These are phyloP conservation scores for Conops quadrifasciatus DNA, from an alignment of 2,888 invertebrate genomes.

Conservation along the genomic window DNA sequence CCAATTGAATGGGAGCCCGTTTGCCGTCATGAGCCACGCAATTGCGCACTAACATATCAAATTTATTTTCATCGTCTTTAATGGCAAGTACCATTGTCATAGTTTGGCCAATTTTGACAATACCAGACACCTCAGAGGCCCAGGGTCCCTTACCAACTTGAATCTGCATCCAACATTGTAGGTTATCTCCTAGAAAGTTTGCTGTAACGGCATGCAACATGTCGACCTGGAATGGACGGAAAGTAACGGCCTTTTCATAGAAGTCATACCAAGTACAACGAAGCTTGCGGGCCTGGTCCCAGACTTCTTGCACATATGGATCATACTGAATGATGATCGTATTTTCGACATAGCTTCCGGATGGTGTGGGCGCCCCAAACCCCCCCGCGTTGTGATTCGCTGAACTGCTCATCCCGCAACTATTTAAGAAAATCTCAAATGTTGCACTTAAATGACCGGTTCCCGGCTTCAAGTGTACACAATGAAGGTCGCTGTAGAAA, in stretches of 20 bases:
- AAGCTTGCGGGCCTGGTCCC: conserved; percentile 91
- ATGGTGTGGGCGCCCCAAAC: conserved; percentile 88
- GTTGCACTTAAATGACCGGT: conserved; percentile 91
- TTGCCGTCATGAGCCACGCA: conserved; percentile 96
- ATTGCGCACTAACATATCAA: conserved; percentile 93
- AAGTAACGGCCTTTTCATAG: conserved; percentile 94
- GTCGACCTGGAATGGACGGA: conserved; percentile 94
- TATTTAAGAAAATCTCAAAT: conserved; percentile 91
- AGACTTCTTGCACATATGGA: conserved; percentile 93
- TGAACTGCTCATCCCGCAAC: conserved; percentile 94
- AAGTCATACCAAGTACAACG: conserved; percentile 97
- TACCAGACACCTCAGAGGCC: conserved; percentile 96
- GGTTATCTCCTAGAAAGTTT: conserved; percentile 93
- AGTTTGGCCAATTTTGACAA: conserved; percentile 94
- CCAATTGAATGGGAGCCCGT: conserved; percentile 89
- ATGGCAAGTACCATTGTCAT: conserved; percentile 97
- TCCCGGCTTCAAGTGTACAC: conserved; percentile 90
- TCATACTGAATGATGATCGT: conserved; percentile 95
- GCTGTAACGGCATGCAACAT: conserved; percentile 95
- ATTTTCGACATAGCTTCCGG: conserved; percentile 93
- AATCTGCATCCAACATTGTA: conserved; percentile 98
- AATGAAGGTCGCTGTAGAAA: conserved; percentile 89
- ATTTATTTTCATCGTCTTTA: conserved; percentile 95
- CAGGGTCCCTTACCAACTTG: conserved; percentile 96
- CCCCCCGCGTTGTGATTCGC: conserved; percentile 85